Base-by-base conservation (phyloP, 1,140 invertebrate species). In the Neodiprion pinetum region DNA sequence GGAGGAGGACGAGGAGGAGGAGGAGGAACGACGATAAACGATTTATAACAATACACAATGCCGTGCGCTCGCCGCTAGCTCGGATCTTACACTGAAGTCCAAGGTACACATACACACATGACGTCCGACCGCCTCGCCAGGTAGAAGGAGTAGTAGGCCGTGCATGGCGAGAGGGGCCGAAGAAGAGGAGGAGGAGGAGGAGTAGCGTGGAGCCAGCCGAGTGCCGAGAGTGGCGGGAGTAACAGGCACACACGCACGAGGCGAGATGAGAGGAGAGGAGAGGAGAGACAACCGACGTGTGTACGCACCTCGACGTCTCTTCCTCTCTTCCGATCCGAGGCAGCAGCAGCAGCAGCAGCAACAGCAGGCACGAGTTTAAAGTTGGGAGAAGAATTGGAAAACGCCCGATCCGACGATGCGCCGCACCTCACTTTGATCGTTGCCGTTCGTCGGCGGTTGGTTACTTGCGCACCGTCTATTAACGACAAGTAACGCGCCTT, bases 41-140 rank as follows among this genome's bases (percentile, higher is more conserved):
- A 68, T 11, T 11, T 17, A 86, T 86, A 87, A 87, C 87, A 85
- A 87, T 88, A 86, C 85, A 88, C 87, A 88, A 88, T 88, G 83
- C 83, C 81, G 87, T 88, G 87, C 86, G 87, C 87, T 88, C 87
- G 86, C 87, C 85, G 80, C 86, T 84, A 85, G 86, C 86, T 88
- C 86, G 82, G 86, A 88, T 88, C 87, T 86, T 87, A 88, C 86
- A 88, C 87, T 88, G 87, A 88, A 84, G 86, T 85, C 83, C 82
- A 83, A 82, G 84, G 80, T 83, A 87, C 86, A 88, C 86, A 88
- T 86, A 88, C 81, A 87, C 85, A 61, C 53, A 87, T 86, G 83
- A 14, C 84, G 84, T 81, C 79, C 78, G 77, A 73, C 73, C 78
- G 77, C 77, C 72, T 78, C 76, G 78, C 78, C 75, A 84, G 80